Conservation (phyloP, 1,140 invertebrate species). For the Drosophila ambigua region DNA sequence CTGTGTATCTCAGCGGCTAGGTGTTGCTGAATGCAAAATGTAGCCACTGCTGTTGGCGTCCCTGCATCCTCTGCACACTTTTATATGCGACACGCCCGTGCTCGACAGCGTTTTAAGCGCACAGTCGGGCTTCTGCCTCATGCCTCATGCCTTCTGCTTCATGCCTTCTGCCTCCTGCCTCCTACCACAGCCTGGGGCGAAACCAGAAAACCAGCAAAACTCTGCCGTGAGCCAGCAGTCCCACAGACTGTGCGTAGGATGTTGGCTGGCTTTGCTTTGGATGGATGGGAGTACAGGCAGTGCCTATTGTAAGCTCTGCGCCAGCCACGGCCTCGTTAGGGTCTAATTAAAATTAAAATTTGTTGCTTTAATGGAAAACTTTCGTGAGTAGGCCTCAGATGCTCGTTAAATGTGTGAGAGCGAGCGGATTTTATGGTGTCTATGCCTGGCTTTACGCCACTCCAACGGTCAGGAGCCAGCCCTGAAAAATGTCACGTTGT, state of each 20-base stretch:
- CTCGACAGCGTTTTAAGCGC: constrained; percentile 71
- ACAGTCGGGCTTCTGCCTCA: no score
- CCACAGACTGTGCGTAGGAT: constrained; percentile 14
- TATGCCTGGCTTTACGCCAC: constrained; percentile 7
- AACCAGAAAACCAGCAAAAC: constrained; percentile 13
- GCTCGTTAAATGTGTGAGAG: constrained; percentile 60
- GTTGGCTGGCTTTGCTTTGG: constrained; percentile 6
- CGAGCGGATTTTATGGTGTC: constrained; percentile 16
- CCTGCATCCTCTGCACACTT: constrained; percentile 56
- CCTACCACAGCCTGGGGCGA: constrained; percentile 1
- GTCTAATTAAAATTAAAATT: constrained; percentile 80
- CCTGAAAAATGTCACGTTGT: constrained; percentile 62
- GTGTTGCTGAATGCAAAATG: constrained; percentile 69
- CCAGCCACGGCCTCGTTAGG: constrained; percentile 62
- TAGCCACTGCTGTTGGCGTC: constrained; percentile 18
- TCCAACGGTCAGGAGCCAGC: constrained; percentile 33
- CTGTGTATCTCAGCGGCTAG: constrained; percentile 51
- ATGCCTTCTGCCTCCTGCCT: no score
- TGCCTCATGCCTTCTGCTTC: no score
- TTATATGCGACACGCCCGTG: constrained; percentile 66
- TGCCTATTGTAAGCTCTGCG: constrained; percentile 19
- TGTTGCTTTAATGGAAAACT: constrained; percentile 76
- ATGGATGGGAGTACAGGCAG: not conserved
- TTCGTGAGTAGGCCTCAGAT: constrained; percentile 52
- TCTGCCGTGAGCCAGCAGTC: constrained; percentile 1